Base-by-base conservation (phyloP, 2,888 invertebrate genomes). In the Erannis defoliaria region DNA sequence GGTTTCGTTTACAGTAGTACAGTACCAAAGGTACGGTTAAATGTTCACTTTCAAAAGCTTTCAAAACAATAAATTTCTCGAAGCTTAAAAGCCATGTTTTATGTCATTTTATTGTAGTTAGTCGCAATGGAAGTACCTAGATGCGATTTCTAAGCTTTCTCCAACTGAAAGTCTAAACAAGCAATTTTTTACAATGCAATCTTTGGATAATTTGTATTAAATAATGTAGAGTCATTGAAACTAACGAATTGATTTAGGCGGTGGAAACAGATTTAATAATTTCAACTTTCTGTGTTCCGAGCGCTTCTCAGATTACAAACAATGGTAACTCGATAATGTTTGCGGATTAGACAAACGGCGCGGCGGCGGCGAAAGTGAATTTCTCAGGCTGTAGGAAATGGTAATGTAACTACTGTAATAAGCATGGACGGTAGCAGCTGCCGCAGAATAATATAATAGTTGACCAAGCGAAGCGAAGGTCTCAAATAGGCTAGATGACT, bases 361-460 rank as follows among this genome's bases (percentile, higher is more conserved):
- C n/a, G n/a, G n/a, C n/a, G n/a, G n/a, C n/a, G n/a, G 88, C 88
- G 90, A 92, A 92, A 91, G 90, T 88, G 80, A 80, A 85, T 89
- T 90, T 90, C 89, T 86, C 84, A 80, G 57, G 67, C 75, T 73
- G 80, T 80, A 84, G 88, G 89, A 89, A 90, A 88, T 83, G 75
- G 73, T 82, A 83, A 82, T 82, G 75, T 80, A 74, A 80, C 72
- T 82, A 83, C 82, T 82, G 75, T 80, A 74, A 80, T 71, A 71
- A 79, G 68, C 61, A 64, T 69, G 62, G 69, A 58, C 72, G 72
- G 75, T 62, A 56, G 59, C 49, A 45, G 29, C 19, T 46, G 31
- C 1, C 19, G 18, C 31, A 31, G 10, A 46, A 46, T 29, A 31
- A 46, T 26, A 14, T 6, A 23, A 43, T 43, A 45, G 43, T 26